Base-by-base conservation (phyloP, 2,888 invertebrate species). In the Leptopilina drosophilae region DNA sequence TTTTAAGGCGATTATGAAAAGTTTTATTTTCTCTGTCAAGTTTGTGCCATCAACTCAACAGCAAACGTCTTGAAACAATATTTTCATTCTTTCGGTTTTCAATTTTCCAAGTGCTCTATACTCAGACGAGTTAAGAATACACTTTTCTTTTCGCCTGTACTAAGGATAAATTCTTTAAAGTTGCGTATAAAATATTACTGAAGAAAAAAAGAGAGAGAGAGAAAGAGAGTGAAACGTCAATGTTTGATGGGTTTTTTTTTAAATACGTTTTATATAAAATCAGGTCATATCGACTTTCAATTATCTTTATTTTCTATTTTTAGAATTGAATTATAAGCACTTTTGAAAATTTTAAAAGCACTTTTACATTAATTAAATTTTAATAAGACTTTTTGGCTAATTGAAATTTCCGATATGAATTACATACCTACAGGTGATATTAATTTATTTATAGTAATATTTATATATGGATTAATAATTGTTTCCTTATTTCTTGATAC, bases 1-100 rank as follows among this genome's bases (percentile, higher is more conserved):
- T 33, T 33, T 85, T 91, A 91, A 91, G 88, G 88, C 90, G 91
- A 90, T 91, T 91, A 90, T 85, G 86, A 33, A 33, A 33, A 84
- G 86, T 64, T 78, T 86, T 89, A 88, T 91, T 91, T 89, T 90
- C 88, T 87, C 87, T 84, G 85, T 82, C 85, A 89, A 89, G 89
- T 89, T 90, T 89, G 89, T 90, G 89, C 90, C 89, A 88, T 88
- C 87, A 87, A 82, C 84, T 76, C 33, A 33, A 33, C 77, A 76
- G 80, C 78, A 81, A 78, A 77, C 76, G 76, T 67, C 69, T 84
- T 85, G 83, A 62, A 78, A 79, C 86, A 89, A 90, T 88, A 90
- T 89, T 89, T 87, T 87, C 87, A 81, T 86, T 87, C 33, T 69
- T 56, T 46, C 53, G 76, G 56, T 80, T 79, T 75, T 56, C n/a